phyloP scores from a whole-genome alignment of 30 jellyfish, hydroid and myxozoan genomes.

The Aurelia coerulea region DNA sequence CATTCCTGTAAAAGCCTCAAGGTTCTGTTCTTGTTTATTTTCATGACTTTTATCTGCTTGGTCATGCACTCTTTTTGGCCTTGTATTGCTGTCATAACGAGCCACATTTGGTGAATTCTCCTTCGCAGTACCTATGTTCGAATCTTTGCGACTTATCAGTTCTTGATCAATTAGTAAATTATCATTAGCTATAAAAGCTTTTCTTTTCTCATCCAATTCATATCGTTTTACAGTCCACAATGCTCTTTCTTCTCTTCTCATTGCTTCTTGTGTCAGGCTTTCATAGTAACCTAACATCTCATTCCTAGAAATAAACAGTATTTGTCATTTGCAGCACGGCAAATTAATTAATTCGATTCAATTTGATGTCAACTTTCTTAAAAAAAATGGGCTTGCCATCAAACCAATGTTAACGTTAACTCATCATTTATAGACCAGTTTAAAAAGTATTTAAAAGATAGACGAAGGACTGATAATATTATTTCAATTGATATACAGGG shows the following conservation, averaged over 20 bases:
- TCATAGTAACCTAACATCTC: constrained; percentile 72
- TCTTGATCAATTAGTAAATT: constrained; percentile 19
- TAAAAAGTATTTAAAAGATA: too few relatives aligned
- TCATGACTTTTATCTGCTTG: not conserved
- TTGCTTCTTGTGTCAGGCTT: constrained; percentile 67
- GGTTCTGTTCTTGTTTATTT: not conserved
- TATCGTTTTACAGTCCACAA: constrained; percentile 79
- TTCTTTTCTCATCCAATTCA: constrained; percentile 75
- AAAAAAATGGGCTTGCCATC: too few relatives aligned
- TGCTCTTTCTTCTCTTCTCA: constrained; percentile 80
- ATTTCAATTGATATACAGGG: too few relatives aligned
- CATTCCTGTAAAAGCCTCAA: not conserved
- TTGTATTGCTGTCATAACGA: not conserved
- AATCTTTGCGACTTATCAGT: not conserved
- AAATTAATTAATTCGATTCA: too few relatives aligned
- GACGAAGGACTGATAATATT: too few relatives aligned
- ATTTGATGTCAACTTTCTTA: too few relatives aligned
- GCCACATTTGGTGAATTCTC: not conserved
- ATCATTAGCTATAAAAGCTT: constrained; percentile 42
- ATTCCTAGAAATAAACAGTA: constrained; percentile 45
- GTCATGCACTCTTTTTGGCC: not conserved
- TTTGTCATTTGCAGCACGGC: too few relatives aligned
- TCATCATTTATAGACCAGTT: too few relatives aligned
- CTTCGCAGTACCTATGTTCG: not conserved
- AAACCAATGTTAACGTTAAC: too few relatives aligned